Evolutionary conservation across 2,888 invertebrate species (phyloP).

Genomic region (Subacronicta megacephala): DNA sequence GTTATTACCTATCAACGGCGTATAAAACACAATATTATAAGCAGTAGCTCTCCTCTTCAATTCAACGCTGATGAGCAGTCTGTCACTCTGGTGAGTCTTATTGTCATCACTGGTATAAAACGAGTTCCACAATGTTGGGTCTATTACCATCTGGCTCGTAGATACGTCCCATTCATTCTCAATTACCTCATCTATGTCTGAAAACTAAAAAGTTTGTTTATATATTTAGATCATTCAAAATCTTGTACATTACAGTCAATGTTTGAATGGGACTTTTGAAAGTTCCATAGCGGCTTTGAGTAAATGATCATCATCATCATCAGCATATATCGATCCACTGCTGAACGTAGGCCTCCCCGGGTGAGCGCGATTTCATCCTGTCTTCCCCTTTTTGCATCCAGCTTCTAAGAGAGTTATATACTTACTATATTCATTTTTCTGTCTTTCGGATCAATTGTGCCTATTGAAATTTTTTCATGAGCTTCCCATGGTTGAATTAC

Average conservation of each 20-base stretch:
- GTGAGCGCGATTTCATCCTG: too few relatives aligned
- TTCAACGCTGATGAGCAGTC: slow-evolving; percentile 65
- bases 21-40: slow-evolving; percentile 80
- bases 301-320: too few relatives aligned
- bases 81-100: slow-evolving; percentile 69
- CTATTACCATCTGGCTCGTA: slow-evolving; percentile 55
- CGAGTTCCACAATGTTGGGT: slow-evolving; percentile 61
- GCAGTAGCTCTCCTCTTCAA: slow-evolving; percentile 71
- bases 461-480: slow-evolving; percentile 73
- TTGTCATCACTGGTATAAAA: slow-evolving; percentile 62
- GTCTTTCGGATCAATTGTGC: slow-evolving; percentile 55
- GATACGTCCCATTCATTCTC: slow-evolving; percentile 71
- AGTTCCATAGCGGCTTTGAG: too few relatives aligned
- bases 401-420: too few relatives aligned
- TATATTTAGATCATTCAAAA: background rate
- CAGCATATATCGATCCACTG: too few relatives aligned
- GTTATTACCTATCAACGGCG: slow-evolving; percentile 79
- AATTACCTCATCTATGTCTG: slow-evolving; percentile 67
- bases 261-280: too few relatives aligned
- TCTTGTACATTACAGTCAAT: background rate
- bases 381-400: too few relatives aligned
- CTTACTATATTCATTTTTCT: slow-evolving; percentile 72
- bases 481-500: slow-evolving; percentile 79
- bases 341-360: too few relatives aligned
- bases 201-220: slow-evolving; percentile 61